These are phyloP conservation scores for Labeo catla DNA, from an alignment of 2,113 vertebrate genomes.

Conservation along the genomic window DNA sequence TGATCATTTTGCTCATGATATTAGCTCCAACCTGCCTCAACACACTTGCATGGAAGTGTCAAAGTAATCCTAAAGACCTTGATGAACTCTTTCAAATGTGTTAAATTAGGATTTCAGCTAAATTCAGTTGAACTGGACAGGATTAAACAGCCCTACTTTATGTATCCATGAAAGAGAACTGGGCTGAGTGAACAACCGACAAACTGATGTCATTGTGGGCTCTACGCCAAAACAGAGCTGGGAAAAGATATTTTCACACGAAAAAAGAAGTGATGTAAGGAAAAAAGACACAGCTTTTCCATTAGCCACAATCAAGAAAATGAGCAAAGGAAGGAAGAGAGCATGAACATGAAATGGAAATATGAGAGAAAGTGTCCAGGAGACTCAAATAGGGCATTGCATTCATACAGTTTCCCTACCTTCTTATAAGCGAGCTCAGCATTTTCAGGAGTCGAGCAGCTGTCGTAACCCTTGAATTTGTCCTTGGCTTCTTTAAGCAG, in stretches of 20 bases:
- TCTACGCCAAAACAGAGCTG: conserved; percentile 9
- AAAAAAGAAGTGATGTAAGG: not conserved
- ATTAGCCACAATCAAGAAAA: not conserved
- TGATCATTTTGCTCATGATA: not conserved
- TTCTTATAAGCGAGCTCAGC: conserved; percentile 92
- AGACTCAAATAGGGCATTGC: not conserved
- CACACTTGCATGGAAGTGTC: not conserved
- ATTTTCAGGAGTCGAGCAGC: conserved; percentile 85
- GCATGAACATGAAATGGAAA: not conserved
- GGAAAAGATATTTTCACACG: conserved; percentile 22
- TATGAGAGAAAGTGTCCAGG: not conserved
- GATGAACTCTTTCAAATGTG: not conserved
- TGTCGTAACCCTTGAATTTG: conserved; percentile 93
- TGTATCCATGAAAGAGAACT: not conserved
- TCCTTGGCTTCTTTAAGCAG: conserved; percentile 95
- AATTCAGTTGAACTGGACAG: not conserved
- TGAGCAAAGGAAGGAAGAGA: conserved; percentile 14
- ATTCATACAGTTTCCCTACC: conserved; percentile 69
- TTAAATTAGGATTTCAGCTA: not conserved
- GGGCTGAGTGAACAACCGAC: not conserved
- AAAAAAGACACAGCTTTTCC: not conserved
- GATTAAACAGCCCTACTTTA: not conserved
- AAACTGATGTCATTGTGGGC: conserved; percentile 16
- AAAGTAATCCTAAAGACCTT: not conserved
- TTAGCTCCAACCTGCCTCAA: not conserved